Evolutionary conservation across 2,113 vertebrate species (phyloP).

Genomic region (Danio rerio): GRCz12tu NC_133189.1:30443501-30444000

Average conservation of each 20-base stretch:
- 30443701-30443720: conserved; percentile 83
- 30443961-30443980: not conserved
- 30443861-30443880: not conserved
- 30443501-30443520: conserved; percentile 84
- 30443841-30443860: not conserved
- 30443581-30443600: conserved; percentile 85
- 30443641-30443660: conserved; percentile 81
- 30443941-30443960: not conserved
- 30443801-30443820: not conserved
- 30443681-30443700: conserved; percentile 89
- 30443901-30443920: not conserved
- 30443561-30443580: conserved; percentile 87
- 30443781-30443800: not conserved
- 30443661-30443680: conserved; percentile 88
- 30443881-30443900: not conserved
- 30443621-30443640: conserved; percentile 92
- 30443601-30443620: conserved; percentile 94
- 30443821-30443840: not conserved
- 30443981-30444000: not conserved
- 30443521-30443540: conserved; percentile 81
- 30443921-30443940: not conserved
- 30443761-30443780: not conserved
- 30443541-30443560: conserved; percentile 83
- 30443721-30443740: conserved; percentile 84
- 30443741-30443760: conserved; percentile 60